Evolutionary conservation across 2,113 vertebrate genomes (phyloP).

Genomic region (Raja brachyura): DNA sequence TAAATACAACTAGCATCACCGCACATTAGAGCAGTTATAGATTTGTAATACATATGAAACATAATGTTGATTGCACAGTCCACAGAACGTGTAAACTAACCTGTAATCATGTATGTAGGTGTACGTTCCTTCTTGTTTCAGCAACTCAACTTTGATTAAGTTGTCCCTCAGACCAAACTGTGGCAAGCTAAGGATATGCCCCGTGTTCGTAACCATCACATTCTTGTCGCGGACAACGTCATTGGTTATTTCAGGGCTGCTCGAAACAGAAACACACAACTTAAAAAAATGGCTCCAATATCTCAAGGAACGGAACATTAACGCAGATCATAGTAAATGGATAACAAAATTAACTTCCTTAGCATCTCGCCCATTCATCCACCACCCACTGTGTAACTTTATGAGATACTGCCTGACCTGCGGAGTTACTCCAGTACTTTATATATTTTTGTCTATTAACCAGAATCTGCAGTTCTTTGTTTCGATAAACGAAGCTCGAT

Average conservation of each 20-base stretch:
- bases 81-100: slow-evolving; percentile 48
- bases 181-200: slow-evolving; percentile 69
- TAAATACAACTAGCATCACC: background rate
- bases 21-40: background rate
- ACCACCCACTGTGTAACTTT: no score
- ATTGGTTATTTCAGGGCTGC: slow-evolving; percentile 62
- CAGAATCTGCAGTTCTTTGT: no score
- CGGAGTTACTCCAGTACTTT: no score
- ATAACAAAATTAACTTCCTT: no score
- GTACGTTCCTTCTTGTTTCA: slow-evolving; percentile 77
- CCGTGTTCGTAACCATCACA: slow-evolving; percentile 64
- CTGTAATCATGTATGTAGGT: slow-evolving; percentile 75
- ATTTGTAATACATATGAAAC: background rate
- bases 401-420: no score
- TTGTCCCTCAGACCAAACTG: slow-evolving; percentile 80
- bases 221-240: slow-evolving; percentile 67
- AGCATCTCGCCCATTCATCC: no score
- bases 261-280: slow-evolving; percentile 45
- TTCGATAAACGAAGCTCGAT: no score
- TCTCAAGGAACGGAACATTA: background rate
- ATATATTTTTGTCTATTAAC: no score
- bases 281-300: background rate
- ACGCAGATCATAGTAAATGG: background rate
- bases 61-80: background rate
- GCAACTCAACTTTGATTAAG: slow-evolving; percentile 74